Conservation (phyloP, 2,888 invertebrate genomes). For the Prosapia bicincta region DNA sequence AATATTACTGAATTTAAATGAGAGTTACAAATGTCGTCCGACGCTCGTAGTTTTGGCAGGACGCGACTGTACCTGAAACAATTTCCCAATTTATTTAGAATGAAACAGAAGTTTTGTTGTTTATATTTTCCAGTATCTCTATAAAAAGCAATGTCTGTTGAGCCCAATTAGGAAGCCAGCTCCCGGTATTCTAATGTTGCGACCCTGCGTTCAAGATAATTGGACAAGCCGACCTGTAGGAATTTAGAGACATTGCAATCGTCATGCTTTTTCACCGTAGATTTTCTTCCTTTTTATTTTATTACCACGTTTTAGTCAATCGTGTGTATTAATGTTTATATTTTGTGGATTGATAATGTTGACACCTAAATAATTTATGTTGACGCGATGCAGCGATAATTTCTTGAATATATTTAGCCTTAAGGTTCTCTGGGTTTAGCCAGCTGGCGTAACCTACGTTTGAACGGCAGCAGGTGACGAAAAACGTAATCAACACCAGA, state of each 20-base stretch:
- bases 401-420: too few species aligned
- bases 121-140: neutral
- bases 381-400: too few species aligned
- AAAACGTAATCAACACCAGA: too few species aligned
- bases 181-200: neutral
- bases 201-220: neutral
- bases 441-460: too few species aligned
- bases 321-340: neutral
- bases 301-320: neutral
- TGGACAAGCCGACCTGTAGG: neutral
- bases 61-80: conserved; percentile 21
- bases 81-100: conserved; percentile 25
- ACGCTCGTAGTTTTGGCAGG: too few species aligned
- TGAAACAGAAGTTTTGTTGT: conserved; percentile 22
- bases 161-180: conserved; percentile 11
- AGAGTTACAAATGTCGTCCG: too few species aligned
- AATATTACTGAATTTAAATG: too few species aligned
- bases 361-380: too few species aligned
- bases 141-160: conserved; percentile 23
- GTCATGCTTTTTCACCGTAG: neutral
- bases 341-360: neutral
- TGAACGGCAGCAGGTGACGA: too few species aligned
- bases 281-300: neutral
- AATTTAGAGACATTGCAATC: neutral
- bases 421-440: too few species aligned